Percentiles rank a stretch among this genome's conserved stretches.
Evolutionary conservation across 2,888 invertebrate genomes (phyloP).

Genomic region (Eucera pruinosa): DNA sequence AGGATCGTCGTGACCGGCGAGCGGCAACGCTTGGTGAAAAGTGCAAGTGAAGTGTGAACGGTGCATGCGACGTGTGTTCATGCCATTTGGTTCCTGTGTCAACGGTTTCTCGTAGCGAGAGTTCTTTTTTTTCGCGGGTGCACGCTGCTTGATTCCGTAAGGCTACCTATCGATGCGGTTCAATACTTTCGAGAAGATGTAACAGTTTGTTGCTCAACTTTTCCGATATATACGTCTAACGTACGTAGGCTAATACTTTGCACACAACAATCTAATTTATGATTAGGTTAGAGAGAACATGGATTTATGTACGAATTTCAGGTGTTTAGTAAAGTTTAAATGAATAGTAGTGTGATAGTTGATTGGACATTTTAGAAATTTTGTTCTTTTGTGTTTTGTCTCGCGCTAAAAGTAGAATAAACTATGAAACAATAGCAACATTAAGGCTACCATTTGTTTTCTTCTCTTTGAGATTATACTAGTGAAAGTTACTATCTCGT

Average conservation of each 20-base stretch:
- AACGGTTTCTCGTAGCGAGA: constrained; percentile 35
- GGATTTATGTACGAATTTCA: not conserved
- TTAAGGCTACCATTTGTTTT: constrained; percentile 1
- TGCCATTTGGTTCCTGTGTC: constrained; percentile 42
- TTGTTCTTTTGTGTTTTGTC: not conserved
- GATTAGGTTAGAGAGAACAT: not conserved
- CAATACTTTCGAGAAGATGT: constrained; percentile 39
- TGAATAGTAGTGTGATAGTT: not conserved
- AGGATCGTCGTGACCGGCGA: constrained; percentile 57
- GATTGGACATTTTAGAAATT: not conserved
- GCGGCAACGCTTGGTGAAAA: constrained; percentile 62
- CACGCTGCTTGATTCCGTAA: constrained; percentile 7
- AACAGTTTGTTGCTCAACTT: constrained; percentile 14
- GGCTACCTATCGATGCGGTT: constrained; percentile 3
- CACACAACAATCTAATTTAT: constrained; percentile 1
- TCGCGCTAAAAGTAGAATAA: not conserved
- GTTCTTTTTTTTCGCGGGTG: constrained; percentile 30
- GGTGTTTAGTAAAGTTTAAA: not conserved
- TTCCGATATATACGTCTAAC: constrained; percentile 29
- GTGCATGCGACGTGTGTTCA: constrained; percentile 53
- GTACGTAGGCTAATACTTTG: constrained; percentile 46
- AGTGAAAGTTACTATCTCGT: constrained; percentile 18
- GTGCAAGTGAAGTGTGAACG: constrained; percentile 69
- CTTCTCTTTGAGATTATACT: not conserved
- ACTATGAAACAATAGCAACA: not conserved